Evolutionary conservation across 1,140 invertebrate species (phyloP).

Genomic region (Apocrypta bakeri): DNA sequence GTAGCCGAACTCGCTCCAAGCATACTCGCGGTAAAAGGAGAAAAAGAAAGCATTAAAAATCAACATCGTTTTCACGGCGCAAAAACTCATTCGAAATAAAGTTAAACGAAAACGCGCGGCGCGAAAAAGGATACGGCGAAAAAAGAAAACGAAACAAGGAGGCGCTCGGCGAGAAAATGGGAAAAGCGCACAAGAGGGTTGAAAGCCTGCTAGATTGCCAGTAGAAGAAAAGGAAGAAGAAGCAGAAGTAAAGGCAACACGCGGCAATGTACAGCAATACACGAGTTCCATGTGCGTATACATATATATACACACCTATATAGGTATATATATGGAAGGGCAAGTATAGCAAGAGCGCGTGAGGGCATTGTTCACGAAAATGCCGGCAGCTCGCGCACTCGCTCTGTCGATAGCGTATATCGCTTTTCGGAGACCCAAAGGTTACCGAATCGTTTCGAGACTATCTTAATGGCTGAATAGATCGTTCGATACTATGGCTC

Average conservation of each 20-base stretch:
- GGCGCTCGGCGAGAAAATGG: constrained; percentile 25
- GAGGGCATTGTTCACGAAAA: constrained; percentile 66
- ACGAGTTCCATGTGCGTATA: no score
- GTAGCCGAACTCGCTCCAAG: not conserved
- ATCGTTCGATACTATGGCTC: constrained; percentile 75
- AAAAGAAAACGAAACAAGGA: constrained; percentile 47
- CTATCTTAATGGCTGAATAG: constrained; percentile 75
- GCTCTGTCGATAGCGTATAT: constrained; percentile 71
- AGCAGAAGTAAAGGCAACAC: constrained; percentile 53
- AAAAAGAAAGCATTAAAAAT: constrained; percentile 17
- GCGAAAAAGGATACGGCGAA: constrained; percentile 50
- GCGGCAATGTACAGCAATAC: constrained; percentile 47
- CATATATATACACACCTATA: not conserved
- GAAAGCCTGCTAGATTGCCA: constrained; percentile 49
- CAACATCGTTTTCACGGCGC: constrained; percentile 2
- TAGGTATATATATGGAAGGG: not conserved
- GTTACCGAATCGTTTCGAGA: constrained; percentile 75
- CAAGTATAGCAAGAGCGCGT: constrained; percentile 21
- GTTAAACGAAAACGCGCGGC: constrained; percentile 34
- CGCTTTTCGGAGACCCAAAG: constrained; percentile 73
- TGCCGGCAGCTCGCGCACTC: constrained; percentile 53
- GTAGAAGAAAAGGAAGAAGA: constrained; percentile 46
- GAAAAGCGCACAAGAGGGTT: constrained; percentile 48
- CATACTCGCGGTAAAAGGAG: not conserved
- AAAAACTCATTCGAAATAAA: constrained; percentile 39